phyloP scores from a whole-genome alignment of 2,797 vertebrate genomes.

The Arnoldichthys spilopterus region DNA sequence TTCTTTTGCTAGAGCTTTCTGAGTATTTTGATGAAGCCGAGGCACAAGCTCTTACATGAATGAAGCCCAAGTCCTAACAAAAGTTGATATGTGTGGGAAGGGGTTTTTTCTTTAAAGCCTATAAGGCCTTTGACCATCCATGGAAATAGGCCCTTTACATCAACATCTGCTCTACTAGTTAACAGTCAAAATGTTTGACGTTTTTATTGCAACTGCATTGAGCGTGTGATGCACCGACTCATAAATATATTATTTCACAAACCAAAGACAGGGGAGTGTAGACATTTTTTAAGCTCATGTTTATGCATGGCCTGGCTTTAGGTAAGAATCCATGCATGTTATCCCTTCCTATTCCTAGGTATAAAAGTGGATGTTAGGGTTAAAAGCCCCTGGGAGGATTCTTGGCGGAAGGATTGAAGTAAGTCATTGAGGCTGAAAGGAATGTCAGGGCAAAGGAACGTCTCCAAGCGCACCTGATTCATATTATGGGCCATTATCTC shows the following conservation, averaged over 20 bases:
- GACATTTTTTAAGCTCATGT: constrained; percentile 58
- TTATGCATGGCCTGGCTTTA: constrained; percentile 71
- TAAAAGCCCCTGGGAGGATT: constrained; percentile 66
- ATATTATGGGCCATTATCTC: constrained; percentile 78
- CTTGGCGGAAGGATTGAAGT: constrained; percentile 57
- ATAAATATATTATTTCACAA: constrained; percentile 45
- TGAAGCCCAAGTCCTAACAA: constrained; percentile 34
- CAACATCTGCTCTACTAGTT: constrained; percentile 42
- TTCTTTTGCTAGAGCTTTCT: not conserved
- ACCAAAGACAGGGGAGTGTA: constrained; percentile 7
- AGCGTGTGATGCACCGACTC: constrained; percentile 60
- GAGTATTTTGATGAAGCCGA: not conserved
- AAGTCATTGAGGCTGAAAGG: constrained; percentile 63
- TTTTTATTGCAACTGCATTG: constrained; percentile 65
- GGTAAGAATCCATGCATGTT: constrained; percentile 52
- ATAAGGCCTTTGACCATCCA: constrained; percentile 45
- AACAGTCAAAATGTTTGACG: constrained; percentile 61
- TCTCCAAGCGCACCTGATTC: constrained; percentile 72
- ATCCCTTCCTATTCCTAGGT: constrained; percentile 50
- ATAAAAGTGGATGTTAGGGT: constrained; percentile 64
- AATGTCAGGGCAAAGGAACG: constrained; percentile 64
- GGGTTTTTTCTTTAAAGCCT: constrained; percentile 52
- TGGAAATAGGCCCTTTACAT: constrained; percentile 57
- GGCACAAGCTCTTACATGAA: constrained; percentile 44
- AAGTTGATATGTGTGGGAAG: constrained; percentile 55